These are phyloP conservation scores for Struthio camelus DNA, from an alignment of 2,113 vertebrate species.

Conservation along the genomic window DNA sequence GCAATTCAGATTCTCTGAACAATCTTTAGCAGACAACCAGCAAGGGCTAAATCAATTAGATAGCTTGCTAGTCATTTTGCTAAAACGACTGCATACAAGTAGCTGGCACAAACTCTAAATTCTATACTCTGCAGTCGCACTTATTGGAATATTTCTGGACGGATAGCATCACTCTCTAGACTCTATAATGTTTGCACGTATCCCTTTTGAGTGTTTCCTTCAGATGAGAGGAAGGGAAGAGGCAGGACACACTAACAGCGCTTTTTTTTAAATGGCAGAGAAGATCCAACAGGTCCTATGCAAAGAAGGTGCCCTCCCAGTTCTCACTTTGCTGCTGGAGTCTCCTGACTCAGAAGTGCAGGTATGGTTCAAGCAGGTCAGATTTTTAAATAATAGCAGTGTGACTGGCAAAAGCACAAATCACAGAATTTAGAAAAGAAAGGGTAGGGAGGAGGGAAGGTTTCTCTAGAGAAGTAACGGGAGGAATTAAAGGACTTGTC, in stretches of 20 bases:
- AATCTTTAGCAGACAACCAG: not conserved
- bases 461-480: not conserved
- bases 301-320: constrained; percentile 77
- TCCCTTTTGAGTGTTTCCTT: not conserved
- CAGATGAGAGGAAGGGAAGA: not conserved
- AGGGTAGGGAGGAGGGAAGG: not conserved
- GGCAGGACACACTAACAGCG: not conserved
- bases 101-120: not conserved
- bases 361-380: constrained; percentile 50
- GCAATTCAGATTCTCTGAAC: not conserved
- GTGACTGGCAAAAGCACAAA: not conserved
- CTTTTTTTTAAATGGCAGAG: constrained; percentile 60
- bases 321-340: constrained; percentile 79
- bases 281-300: constrained; percentile 74
- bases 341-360: constrained; percentile 80
- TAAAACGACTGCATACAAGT: not conserved
- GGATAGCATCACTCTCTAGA: not conserved
- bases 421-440: not conserved
- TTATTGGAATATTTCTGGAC: not conserved
- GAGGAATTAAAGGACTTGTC: not conserved
- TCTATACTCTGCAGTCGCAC: not conserved
- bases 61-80: not conserved
- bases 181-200: not conserved
- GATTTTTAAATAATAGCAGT: not conserved
- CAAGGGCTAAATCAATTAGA: not conserved